Percentiles rank a stretch among this genome's conserved stretches.
These are phyloP conservation scores for Battus philenor DNA, from an alignment of 1,140 invertebrate genomes.

Conservation along the genomic window DNA sequence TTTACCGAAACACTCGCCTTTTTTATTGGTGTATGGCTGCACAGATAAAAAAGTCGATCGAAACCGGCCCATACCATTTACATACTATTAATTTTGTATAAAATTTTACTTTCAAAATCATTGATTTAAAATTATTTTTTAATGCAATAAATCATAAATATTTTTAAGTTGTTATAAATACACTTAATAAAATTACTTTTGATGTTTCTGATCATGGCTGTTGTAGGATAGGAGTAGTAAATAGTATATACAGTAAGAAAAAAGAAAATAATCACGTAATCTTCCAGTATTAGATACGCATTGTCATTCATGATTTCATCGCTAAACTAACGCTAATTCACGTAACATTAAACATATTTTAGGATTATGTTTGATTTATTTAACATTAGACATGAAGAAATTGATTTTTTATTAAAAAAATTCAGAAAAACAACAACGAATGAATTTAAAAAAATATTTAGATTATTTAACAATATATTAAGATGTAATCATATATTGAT, in stretches of 20 bases:
- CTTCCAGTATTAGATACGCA: slow-evolving; percentile 44
- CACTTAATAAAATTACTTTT: too few species aligned
- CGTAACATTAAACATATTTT: too few species aligned
- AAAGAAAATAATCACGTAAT: slow-evolving; percentile 58
- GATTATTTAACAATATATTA: too few species aligned
- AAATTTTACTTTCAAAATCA: background rate
- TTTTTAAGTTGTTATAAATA: too few species aligned
- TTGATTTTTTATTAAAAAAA: background rate
- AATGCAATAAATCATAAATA: too few species aligned
- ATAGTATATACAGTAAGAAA: slow-evolving; percentile 19
- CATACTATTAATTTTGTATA: slow-evolving; percentile 19
- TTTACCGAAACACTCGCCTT: background rate
- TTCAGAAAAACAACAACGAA: slow-evolving; percentile 5
- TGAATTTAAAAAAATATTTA: too few species aligned
- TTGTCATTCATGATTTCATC: background rate
- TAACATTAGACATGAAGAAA: too few species aligned
- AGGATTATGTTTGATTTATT: too few species aligned
- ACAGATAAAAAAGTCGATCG: slow-evolving; percentile 23
- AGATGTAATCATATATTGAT: too few species aligned
- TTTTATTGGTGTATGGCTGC: slow-evolving; percentile 51
- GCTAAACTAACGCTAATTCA: too few species aligned
- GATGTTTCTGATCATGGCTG: too few species aligned
- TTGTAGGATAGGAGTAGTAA: slow-evolving; percentile 6
- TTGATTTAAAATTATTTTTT: too few species aligned
- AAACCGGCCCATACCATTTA: slow-evolving; percentile 22